Percentiles rank a stretch among this genome's conserved stretches.
These are phyloP conservation scores for Anorthoa munda DNA, from an alignment of 2,888 invertebrate species.

Conservation along the genomic window DNA sequence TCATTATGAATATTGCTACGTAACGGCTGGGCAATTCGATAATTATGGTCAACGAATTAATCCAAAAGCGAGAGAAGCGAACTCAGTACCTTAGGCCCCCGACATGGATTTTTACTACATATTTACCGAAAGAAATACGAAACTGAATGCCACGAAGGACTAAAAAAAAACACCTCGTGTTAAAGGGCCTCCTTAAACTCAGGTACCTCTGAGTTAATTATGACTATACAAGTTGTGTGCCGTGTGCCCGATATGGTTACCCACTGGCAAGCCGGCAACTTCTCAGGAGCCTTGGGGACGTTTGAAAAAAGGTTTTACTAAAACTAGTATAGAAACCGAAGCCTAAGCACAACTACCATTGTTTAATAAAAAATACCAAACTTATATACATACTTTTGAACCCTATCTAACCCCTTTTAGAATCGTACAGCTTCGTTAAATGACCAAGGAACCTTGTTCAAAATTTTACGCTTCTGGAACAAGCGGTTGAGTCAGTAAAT, in stretches of 20 bases:
- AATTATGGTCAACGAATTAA: no score
- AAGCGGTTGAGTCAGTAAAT: background rate
- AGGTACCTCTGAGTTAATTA: slow-evolving; percentile 89
- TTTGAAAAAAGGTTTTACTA: background rate
- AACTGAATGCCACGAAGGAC: background rate
- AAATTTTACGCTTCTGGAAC: background rate
- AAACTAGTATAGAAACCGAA: background rate
- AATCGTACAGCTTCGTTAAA: no score
- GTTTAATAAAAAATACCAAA: background rate
- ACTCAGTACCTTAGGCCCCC: no score
- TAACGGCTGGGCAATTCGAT: no score
- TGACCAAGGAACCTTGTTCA: no score
- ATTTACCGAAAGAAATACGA: background rate
- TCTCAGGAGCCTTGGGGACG: background rate
- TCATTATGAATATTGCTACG: no score
- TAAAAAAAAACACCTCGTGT: slow-evolving; percentile 75
- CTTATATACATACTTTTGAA: no score
- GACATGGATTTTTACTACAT: no score
- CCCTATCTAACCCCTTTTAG: background rate
- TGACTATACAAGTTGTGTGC: slow-evolving; percentile 69
- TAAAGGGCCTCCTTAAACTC: slow-evolving; percentile 77
- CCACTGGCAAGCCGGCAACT: background rate
- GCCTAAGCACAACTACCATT: background rate
- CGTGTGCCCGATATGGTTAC: slow-evolving; percentile 7
- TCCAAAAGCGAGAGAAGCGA: no score